These are phyloP conservation scores for Oreocharis arfaki DNA, from an alignment of 2,113 vertebrate genomes.

Conservation along the genomic window DNA sequence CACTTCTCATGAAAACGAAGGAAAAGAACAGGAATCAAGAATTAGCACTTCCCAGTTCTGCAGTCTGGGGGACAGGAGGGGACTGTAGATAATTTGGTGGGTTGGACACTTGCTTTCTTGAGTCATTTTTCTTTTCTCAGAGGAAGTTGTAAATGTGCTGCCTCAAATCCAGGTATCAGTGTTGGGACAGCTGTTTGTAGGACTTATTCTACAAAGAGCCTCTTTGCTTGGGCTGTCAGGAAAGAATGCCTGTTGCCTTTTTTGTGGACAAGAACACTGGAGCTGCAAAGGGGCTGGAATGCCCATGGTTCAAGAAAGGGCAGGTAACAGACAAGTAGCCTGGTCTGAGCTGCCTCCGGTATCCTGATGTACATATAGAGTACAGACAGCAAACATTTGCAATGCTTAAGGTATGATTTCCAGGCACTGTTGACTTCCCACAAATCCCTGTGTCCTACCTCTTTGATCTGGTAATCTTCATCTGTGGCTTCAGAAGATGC, in stretches of 20 bases:
- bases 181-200: not conserved
- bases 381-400: fast-evolving
- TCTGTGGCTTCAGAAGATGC: not conserved
- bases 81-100: not conserved
- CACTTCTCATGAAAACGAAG: not conserved
- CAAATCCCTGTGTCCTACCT: not conserved
- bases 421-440: not conserved
- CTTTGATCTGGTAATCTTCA: not conserved
- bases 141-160: not conserved
- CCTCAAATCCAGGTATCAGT: not conserved
- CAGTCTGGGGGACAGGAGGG: not conserved
- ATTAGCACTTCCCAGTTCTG: not conserved
- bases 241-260: not conserved
- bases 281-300: not conserved
- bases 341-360: not conserved
- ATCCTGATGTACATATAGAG: not conserved
- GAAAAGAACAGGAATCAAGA: not conserved
- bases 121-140: not conserved
- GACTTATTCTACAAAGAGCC: not conserved
- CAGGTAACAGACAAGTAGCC: not conserved
- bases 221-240: not conserved
- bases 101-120: not conserved
- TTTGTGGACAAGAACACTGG: fast-evolving
- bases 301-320: not conserved
- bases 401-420: not conserved